Percentiles rank a stretch among this genome's conserved stretches.
Evolutionary conservation across 2,888 invertebrate genomes (phyloP).

Genomic region (Sturmia bella): DNA sequence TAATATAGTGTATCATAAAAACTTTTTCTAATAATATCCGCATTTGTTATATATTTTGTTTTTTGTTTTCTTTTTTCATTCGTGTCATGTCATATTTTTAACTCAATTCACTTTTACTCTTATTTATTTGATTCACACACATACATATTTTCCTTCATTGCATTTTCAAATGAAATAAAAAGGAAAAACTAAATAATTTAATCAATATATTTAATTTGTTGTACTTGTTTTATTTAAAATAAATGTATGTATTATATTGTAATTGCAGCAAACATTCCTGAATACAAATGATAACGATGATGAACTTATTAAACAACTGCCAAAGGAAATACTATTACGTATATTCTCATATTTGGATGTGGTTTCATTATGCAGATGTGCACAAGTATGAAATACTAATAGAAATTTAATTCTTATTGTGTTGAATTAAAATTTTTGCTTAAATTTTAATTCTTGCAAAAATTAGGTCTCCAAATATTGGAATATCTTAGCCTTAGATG

Average conservation of each 20-base stretch:
- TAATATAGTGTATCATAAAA: no score
- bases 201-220: conserved; percentile 41
- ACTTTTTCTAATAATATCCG: neutral
- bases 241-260: conserved; percentile 24
- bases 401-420: conserved; percentile 3
- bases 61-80: conserved; percentile 6
- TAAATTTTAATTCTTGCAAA: conserved; percentile 8
- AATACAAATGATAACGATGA: conserved; percentile 81
- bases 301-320: conserved; percentile 87
- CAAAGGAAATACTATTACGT: conserved; percentile 96
- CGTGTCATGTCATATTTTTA: conserved; percentile 12
- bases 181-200: conserved; percentile 18
- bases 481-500: conserved; percentile 98
- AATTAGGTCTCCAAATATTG: conserved; percentile 90
- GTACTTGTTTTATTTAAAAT: conserved; percentile 14
- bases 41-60: no score
- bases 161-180: conserved; percentile 21
- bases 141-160: conserved; percentile 36
- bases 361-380: conserved; percentile 96
- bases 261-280: conserved; percentile 81
- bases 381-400: conserved; percentile 87
- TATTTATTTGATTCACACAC: conserved; percentile 28
- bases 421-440: conserved; percentile 6
- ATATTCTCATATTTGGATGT: conserved; percentile 98
- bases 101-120: conserved; percentile 39